Conservation (phyloP, 2,888 invertebrate genomes). For the Protophormia terraenovae region DNA sequence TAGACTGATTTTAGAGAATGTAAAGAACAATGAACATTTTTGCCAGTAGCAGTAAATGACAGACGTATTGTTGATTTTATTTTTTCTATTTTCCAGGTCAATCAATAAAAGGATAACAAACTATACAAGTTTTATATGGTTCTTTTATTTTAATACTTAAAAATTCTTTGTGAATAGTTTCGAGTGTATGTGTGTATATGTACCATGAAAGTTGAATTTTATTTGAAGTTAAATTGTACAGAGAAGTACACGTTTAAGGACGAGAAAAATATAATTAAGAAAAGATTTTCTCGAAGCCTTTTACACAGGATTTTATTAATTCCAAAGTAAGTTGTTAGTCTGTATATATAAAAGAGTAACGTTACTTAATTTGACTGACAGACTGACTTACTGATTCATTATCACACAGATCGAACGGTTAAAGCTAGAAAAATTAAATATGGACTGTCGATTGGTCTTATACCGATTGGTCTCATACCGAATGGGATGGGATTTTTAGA, state of each 20-base stretch:
- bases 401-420: no score
- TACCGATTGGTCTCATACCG: no score
- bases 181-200: constrained; percentile 15
- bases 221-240: constrained; percentile 5
- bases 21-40: background rate
- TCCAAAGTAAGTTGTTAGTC: no score
- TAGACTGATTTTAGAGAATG: background rate
- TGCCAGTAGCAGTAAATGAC: constrained; percentile 44
- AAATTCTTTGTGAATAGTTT: constrained; percentile 33
- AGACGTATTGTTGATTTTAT: constrained; percentile 49
- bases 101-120: constrained; percentile 73
- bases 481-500: no score
- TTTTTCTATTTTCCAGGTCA: constrained; percentile 75
- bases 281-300: no score
- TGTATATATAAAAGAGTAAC: no score
- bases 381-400: no score
- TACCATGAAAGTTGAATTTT: constrained; percentile 7
- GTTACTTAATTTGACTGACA: no score
- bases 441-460: no score
- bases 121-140: background rate
- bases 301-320: no score
- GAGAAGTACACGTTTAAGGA: background rate
- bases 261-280: no score
- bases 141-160: constrained; percentile 14
- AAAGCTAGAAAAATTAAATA: no score